Evolutionary conservation across 2,888 invertebrate genomes (phyloP), one percentile per base, ranked within the genome.

Genomic region (Ophion slaviceki): DNA sequence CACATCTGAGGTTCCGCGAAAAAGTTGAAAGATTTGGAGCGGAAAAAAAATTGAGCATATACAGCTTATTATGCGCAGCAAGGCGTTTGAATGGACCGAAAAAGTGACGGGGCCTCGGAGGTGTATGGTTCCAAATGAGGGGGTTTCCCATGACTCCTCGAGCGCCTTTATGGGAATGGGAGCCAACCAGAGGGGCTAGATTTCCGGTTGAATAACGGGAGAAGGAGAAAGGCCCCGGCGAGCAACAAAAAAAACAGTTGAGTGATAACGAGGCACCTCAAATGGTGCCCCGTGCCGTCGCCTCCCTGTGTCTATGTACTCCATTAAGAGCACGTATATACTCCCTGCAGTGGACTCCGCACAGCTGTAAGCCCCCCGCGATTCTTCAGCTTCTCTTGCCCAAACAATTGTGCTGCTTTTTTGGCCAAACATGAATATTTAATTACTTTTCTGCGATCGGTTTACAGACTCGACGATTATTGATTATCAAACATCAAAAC

Each of bases 241-340:
- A 71, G 79, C 66, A 61, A 62, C 32, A 91, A 91, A 91, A 91
- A 88, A 87, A 87, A 82, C 70, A 84, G 85, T 84, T 89, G 89
- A 89, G 91, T 92, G 93, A 93, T 93, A 93, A 93, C 92, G 92
- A 93, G 92, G 90, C 90, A 89, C 88, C 90, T 90, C 89, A 89
- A 89, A 85, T 87, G 90, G 88, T 88, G 87, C 87, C 82, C 81
- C 86, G 80, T 86, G 86, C 47, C 32, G 85, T 87, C 87, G 86
- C 88, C 67, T 72, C 66, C 70, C 78, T 61, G 80, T 36, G 76
- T 76, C 72, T 72, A 72, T 72, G 74, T 57, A 53, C 53, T 20
- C 47, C 61, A 71, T 62, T 53, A 79, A 75, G 64, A 40, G 80
- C 61, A 68, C 75, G 10, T 77, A 28, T 45, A 59, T 67, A 71